Evolutionary conservation across 2,113 vertebrate species (phyloP), one percentile per base, ranked within the genome.

Genomic region (Sturnira hondurensis): DNA sequence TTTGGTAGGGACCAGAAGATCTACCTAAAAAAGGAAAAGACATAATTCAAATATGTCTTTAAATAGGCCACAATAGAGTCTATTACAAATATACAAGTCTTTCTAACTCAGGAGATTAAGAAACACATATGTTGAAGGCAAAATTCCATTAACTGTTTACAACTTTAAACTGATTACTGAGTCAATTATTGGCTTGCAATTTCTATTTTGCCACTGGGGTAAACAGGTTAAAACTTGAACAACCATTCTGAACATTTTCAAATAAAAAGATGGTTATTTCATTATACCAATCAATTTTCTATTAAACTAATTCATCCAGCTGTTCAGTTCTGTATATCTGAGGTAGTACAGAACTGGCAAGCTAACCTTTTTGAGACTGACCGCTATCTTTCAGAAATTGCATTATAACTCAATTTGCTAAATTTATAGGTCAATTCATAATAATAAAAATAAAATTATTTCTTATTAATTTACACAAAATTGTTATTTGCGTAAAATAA

Each of bases 1-100:
- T 98, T 99, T 99, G 71, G 99, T 99, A 36, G 99, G 99, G 45
- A 98, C 97, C 73, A 99, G 99, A 97, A 99, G 98, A 96, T 99
- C 99, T 96, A 99, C 98, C 99, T 99, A 96, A n/a, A 87, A 47
- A 87, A 36, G 4, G 54, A 91, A 90, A 76, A 73, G 14, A 17
- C 2, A 80, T 2, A 77, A 3, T 33, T 96, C 94, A 52, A 83
- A 43, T 85, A 31, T n/a, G n/a, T n/a, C n/a, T n/a, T n/a, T n/a
- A n/a, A n/a, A n/a, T n/a, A n/a, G n/a, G n/a, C 3, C 50, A 45
- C 0, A 15, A 15, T n/a, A 33, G 43, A 74, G 73, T 50, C 16
- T 10, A 67, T 24, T 63, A 19, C 43, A 82, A 36, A 52, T 63
- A 33, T 68, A 2, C 7, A 90, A 47, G 24, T 78, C 2, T 71